Evolutionary conservation across 2,888 invertebrate species (phyloP).

Genomic region (Brachylomia viminalis): DNA sequence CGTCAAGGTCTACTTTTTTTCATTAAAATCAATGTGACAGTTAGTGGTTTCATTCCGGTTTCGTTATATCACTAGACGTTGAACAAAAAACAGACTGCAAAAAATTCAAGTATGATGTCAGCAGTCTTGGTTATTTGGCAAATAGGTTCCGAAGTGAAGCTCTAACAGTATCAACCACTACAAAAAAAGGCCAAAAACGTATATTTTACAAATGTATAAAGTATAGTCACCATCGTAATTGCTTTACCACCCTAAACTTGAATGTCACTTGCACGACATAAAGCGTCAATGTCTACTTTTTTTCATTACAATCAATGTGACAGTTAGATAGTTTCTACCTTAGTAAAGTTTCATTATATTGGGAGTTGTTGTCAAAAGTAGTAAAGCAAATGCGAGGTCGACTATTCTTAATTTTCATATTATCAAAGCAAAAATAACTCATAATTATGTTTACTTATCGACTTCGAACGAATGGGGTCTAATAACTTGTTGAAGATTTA

Average conservation of each 20-base stretch:
- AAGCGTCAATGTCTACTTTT: neutral
- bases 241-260: neutral
- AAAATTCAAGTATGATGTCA: neutral
- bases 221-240: neutral
- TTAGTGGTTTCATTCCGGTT: neutral
- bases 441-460: neutral
- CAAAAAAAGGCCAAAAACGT: too few relatives aligned
- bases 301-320: too few relatives aligned
- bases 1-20: neutral
- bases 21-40: neutral
- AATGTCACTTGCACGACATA: neutral
- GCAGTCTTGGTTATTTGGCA: neutral
- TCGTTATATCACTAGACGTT: neutral
- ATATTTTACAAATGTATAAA: neutral
- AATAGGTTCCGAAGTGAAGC: neutral
- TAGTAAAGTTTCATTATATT: neutral
- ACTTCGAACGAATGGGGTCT: neutral
- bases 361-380: neutral
- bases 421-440: neutral
- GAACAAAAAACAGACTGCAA: too few relatives aligned
- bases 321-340: neutral
- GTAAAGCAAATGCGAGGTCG: neutral
- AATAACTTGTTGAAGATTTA: slow-evolving; percentile 21
- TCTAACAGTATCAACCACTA: neutral
- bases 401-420: neutral